phyloP scores from a whole-genome alignment of 1,140 invertebrate species.

The Bombus confusus region DNA sequence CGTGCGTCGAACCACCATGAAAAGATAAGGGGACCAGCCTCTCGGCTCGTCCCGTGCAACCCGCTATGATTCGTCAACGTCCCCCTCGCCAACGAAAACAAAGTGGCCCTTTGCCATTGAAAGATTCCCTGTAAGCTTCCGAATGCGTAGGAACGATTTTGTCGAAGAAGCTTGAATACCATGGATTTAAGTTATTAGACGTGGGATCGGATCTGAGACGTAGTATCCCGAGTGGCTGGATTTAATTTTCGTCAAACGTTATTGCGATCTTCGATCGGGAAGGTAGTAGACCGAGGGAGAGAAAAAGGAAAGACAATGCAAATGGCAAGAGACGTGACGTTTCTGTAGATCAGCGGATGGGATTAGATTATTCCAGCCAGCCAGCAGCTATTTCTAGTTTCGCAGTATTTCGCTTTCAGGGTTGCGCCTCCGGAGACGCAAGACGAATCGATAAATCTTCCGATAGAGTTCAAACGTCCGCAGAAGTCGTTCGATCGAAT shows the following conservation, averaged over 20 bases:
- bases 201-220: neutral
- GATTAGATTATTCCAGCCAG: conserved; percentile 16
- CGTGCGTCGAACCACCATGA: conserved; percentile 24
- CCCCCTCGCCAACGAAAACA: neutral
- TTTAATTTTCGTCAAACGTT: neutral
- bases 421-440: neutral
- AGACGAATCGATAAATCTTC: conserved; percentile 48
- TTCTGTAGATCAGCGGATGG: neutral
- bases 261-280: neutral
- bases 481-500: conserved; percentile 30
- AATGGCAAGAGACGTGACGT: neutral
- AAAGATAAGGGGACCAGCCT: conserved; percentile 12
- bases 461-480: conserved; percentile 17
- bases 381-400: conserved; percentile 33
- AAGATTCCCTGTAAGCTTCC: neutral
- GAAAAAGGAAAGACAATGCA: neutral
- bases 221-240: neutral
- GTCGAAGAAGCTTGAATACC: neutral
- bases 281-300: too few relatives aligned
- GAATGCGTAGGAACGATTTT: neutral
- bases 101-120: neutral
- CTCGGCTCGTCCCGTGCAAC: neutral
- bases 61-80: neutral
- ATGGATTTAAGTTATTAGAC: neutral
- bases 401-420: conserved; percentile 25